phyloP scores from a whole-genome alignment of 2,797 vertebrate genomes.

The Tragopan temminckii region DNA sequence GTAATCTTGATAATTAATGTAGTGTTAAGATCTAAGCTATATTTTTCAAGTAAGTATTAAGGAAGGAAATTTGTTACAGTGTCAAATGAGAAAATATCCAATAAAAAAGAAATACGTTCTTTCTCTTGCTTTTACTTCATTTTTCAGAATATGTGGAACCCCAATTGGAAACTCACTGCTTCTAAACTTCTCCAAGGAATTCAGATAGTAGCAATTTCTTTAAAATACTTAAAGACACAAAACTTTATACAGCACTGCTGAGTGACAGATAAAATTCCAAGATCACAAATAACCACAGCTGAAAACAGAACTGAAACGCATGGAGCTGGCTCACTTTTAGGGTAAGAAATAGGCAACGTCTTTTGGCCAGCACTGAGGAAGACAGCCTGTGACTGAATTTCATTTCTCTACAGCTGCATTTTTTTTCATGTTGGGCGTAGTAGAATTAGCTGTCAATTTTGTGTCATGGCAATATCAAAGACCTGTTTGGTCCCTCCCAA shows the following conservation, averaged over 20 bases:
- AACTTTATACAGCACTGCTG: not conserved
- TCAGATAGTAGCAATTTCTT: not conserved
- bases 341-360: not conserved
- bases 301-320: not conserved
- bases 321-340: not conserved
- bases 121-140: not conserved
- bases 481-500: not conserved
- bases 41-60: conserved; percentile 12
- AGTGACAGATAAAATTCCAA: not conserved
- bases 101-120: not conserved
- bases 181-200: not conserved
- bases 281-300: not conserved
- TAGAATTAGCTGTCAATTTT: not conserved
- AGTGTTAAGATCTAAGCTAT: not conserved
- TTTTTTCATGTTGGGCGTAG: not conserved
- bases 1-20: not conserved
- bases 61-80: not conserved
- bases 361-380: not conserved
- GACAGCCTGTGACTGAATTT: not conserved
- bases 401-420: not conserved
- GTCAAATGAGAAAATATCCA: not conserved
- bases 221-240: not conserved
- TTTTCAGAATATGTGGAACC: not conserved
- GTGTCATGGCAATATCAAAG: not conserved
- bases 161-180: not conserved